Evolutionary conservation across 2,797 vertebrate species (phyloP), one percentile per base, ranked within the genome.

Genomic region (Dromococcyx pavoninus): DNA sequence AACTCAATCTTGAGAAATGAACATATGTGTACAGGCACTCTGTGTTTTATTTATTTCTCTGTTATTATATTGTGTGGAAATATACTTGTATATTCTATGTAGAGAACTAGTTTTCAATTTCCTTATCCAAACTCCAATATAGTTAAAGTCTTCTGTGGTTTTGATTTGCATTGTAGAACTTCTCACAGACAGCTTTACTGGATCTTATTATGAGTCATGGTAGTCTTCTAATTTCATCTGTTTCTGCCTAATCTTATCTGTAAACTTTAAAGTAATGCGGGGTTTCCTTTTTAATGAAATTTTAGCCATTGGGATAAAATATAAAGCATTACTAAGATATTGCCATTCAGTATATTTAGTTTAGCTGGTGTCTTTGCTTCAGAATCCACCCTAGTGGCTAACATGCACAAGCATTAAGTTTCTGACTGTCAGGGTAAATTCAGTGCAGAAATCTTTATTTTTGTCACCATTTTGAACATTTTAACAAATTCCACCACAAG

Each of bases 381-480:
- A 0, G 35, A 77, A 46, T 76, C 75, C n/a, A 43, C 22, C 8
- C 33, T 53, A 62, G 21, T 13, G 87, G 57, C 53, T 74, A 57
- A 27, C 19, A 25, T 8, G 17, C 27, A 43, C 27, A 72, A 86
- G 17, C 33, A 35, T n/a, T 51, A 72, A 24, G 25, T 46, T 57
- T 67, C 56, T 83, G 57, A 43, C 22, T 53, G 17, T 41, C n/a
- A 48, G n/a, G 17, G 41, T 82, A 64, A 85, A 15, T 33, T 84
- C 58, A 32, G 15, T 32, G 17, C 53, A 87, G 50, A 95, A 91
- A 89, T 83, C 17, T 24, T 41, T 89, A 75, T 24, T 94, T 89
- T 39, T 76, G 88, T 92, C 69, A 87, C 69, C 50, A 41, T 92
- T 94, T 56, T 88, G 72, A 92, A 74, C 28, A 17, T 16, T 86